A percentile compares a stretch with the other conserved stretches of the same genome.
Conservation (phyloP, 1,140 invertebrate genomes). For the Bombyx mandarina region DNA sequence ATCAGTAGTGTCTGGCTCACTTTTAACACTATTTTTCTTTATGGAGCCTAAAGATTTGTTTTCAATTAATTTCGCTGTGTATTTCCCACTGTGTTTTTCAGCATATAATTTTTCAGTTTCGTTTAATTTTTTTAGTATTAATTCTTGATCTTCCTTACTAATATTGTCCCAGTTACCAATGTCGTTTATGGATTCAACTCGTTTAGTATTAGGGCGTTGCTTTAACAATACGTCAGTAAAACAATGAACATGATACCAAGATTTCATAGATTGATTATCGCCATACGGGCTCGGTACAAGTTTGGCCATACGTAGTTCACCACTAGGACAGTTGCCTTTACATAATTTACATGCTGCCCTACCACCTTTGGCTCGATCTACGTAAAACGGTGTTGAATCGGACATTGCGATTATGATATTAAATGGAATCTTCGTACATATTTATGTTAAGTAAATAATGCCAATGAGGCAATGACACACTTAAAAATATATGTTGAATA, state of each 20-base stretch:
- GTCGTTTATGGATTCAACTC: constrained; percentile 85
- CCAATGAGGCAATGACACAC: too few species aligned
- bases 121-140: constrained; percentile 74
- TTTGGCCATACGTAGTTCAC: constrained; percentile 81
- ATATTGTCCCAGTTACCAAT: constrained; percentile 83
- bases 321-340: constrained; percentile 84
- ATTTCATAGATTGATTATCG: constrained; percentile 86
- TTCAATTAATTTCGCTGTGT: constrained; percentile 53
- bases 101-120: constrained; percentile 72
- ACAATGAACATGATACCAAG: constrained; percentile 86
- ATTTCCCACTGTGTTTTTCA: constrained; percentile 66
- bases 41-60: constrained; percentile 27
- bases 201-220: constrained; percentile 85
- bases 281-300: constrained; percentile 84
- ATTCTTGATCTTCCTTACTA: constrained; percentile 76
- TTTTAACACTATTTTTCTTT: constrained; percentile 1
- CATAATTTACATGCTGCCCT: constrained; percentile 90
- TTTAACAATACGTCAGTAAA: constrained; percentile 85
- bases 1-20: neutral
- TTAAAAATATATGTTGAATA: too few species aligned
- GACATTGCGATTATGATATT: constrained; percentile 22
- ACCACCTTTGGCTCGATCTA: constrained; percentile 85
- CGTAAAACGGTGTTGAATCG: constrained; percentile 72
- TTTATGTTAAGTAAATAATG: too few species aligned
- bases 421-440: too few species aligned